Evolutionary conservation across 2,113 vertebrate genomes (phyloP).

Genomic region (Albula glossodonta): DNA sequence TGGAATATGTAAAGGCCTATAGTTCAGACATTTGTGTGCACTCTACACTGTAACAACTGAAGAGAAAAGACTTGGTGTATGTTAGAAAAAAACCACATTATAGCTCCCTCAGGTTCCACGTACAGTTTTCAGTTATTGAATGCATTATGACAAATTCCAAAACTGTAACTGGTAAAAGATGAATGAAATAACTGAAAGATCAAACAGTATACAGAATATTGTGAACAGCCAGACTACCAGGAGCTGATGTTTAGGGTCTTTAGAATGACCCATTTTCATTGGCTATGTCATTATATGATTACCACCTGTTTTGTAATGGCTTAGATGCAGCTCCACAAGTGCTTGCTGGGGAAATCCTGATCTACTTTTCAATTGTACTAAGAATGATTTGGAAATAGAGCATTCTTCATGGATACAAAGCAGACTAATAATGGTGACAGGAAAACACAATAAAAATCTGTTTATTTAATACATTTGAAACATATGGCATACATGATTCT

Average conservation of each 20-base stretch:
- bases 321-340: not conserved
- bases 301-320: not conserved
- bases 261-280: not conserved
- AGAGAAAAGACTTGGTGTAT: no score
- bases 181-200: not conserved
- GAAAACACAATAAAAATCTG: no score
- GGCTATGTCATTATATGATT: not conserved
- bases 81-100: not conserved
- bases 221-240: not conserved
- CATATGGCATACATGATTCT: no score
- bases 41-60: no score
- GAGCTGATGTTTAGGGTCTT: not conserved
- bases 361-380: not conserved
- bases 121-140: not conserved
- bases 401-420: not conserved
- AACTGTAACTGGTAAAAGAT: not conserved
- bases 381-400: not conserved
- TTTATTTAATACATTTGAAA: no score
- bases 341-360: not conserved
- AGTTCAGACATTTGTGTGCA: no score
- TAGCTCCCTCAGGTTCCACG: not conserved
- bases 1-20: no score
- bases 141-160: not conserved
- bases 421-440: not conserved
- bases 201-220: not conserved